phyloP scores from a whole-genome alignment of 2,888 invertebrate genomes.

The Platerodrilus igneus region DNA sequence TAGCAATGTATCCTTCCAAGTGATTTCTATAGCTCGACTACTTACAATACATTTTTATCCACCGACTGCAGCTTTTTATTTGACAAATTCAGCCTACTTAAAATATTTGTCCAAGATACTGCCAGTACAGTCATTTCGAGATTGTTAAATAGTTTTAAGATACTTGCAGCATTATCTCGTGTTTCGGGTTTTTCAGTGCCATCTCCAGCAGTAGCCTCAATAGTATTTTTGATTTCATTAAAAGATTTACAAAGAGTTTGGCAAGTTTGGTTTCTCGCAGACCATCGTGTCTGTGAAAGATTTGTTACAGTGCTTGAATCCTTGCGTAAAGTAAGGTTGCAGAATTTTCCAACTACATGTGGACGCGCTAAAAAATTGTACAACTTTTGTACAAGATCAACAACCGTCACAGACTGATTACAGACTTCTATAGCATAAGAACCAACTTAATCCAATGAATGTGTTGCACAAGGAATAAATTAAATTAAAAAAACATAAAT shows the following conservation, averaged over 20 bases:
- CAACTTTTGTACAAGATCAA: too few relatives aligned
- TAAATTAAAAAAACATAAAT: too few relatives aligned
- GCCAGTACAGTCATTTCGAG: neutral
- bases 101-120: constrained; percentile 2
- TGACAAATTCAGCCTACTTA: too few relatives aligned
- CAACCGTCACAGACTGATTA: constrained; percentile 3
- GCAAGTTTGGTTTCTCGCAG: constrained; percentile 1
- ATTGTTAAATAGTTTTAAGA: neutral
- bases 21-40: too few relatives aligned
- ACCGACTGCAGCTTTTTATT: too few relatives aligned
- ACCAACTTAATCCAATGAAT: constrained; percentile 36
- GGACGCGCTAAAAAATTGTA: too few relatives aligned
- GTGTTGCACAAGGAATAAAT: constrained; percentile 34
- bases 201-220: constrained; percentile 1
- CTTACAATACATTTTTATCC: too few relatives aligned
- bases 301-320: neutral
- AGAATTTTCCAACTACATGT: neutral
- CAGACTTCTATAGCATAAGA: constrained; percentile 14
- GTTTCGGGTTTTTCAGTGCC: neutral
- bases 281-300: constrained; percentile 1
- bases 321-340: neutral
- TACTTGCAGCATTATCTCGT: neutral
- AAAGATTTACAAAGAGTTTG: neutral
- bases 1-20: too few relatives aligned
- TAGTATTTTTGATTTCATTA: neutral